phyloP scores from a whole-genome alignment of 2,797 vertebrate species.

The Cuniculus paca region DNA sequence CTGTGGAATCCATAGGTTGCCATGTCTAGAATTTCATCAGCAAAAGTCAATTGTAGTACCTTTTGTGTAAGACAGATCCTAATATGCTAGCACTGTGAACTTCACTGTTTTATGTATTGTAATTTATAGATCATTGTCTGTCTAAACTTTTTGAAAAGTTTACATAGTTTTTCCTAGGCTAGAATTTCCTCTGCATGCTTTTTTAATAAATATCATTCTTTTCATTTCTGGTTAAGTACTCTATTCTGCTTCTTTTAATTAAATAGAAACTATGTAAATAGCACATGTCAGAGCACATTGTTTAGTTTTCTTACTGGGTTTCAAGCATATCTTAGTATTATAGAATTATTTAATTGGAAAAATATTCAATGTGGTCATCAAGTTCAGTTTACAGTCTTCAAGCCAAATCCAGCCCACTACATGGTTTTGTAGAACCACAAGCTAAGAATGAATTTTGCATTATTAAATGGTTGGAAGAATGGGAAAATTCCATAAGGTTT shows the following conservation, averaged over 20 bases:
- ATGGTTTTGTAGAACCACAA: constrained; percentile 16
- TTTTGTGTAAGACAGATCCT: constrained; percentile 19
- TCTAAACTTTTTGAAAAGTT: neutral
- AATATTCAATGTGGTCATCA: neutral
- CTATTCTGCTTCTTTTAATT: neutral
- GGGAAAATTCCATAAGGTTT: constrained; percentile 30
- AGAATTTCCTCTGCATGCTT: neutral
- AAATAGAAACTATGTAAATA: constrained; percentile 3
- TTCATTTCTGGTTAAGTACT: constrained; percentile 40
- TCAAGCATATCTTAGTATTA: neutral
- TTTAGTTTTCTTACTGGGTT: constrained; percentile 24
- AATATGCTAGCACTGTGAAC: neutral
- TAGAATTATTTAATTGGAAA: constrained; percentile 15
- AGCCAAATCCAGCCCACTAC: neutral
- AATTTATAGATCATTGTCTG: neutral
- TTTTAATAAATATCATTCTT: constrained; percentile 2
- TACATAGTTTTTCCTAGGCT: neutral
- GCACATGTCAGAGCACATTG: neutral
- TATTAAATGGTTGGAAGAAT: neutral
- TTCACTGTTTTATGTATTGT: neutral
- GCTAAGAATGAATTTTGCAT: constrained; percentile 42
- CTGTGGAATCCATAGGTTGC: neutral
- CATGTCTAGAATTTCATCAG: neutral
- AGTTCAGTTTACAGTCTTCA: constrained; percentile 24
- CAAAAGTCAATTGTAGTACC: neutral